Evolutionary conservation across 2,888 invertebrate species (phyloP).

Genomic region (Calliphora vomitoria): DNA sequence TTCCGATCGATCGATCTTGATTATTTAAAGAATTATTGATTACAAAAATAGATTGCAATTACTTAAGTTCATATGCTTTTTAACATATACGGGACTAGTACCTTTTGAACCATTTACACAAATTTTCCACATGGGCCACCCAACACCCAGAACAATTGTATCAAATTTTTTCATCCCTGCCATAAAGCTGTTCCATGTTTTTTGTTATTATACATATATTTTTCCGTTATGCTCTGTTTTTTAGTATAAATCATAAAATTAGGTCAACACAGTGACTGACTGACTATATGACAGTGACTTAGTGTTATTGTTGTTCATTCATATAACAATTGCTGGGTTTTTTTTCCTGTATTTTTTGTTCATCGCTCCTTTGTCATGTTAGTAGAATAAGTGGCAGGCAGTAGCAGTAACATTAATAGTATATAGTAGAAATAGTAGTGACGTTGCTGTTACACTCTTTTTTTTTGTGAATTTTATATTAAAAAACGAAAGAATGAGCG

Average conservation of each 20-base stretch:
- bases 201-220: not conserved
- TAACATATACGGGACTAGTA: too few species aligned
- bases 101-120: too few species aligned
- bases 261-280: constrained; percentile 64
- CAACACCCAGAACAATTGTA: not conserved
- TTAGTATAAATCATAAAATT: constrained; percentile 59
- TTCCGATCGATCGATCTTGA: too few species aligned
- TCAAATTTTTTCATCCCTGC: not conserved
- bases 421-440: constrained; percentile 20
- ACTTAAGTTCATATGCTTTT: too few species aligned
- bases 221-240: constrained; percentile 14
- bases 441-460: constrained; percentile 29
- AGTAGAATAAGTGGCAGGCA: not conserved
- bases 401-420: constrained; percentile 10
- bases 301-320: constrained; percentile 51
- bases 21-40: too few species aligned
- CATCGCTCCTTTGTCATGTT: constrained; percentile 12
- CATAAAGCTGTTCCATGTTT: not conserved
- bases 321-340: not conserved
- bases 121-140: too few species aligned
- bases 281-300: constrained; percentile 64
- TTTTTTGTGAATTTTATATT: constrained; percentile 9
- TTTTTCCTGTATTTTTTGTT: constrained; percentile 19
- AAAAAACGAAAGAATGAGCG: constrained; percentile 3
- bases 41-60: too few species aligned